Base-by-base conservation (phyloP, 2,113 vertebrate species). In the Nothocercus julius region DNA sequence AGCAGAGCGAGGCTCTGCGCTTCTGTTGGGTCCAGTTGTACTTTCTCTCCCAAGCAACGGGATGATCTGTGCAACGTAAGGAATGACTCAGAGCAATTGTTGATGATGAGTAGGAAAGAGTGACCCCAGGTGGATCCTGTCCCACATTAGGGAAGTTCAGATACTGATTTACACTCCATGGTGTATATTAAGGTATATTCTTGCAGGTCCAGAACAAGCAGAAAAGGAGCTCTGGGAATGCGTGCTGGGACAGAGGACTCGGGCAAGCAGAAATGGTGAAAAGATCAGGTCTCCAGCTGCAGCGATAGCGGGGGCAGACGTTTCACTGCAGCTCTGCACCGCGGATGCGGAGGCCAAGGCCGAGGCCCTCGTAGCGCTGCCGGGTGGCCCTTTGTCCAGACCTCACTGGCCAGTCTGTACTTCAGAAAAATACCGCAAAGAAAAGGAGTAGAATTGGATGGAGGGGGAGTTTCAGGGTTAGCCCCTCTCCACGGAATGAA, bases 61-160 rank as follows among this genome's bases (percentile, higher is more conserved):
- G 27, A 3, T 47, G 27, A 14, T 32, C 13, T 72, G 40, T 38
- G 45, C 9, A 51, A 8, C 38, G n/a, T 19, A 20, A 18, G 12
- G 86, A 88, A n/a, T 16, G 72, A 51, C 67, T 73, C 28, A 44
- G 10, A 25, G 75, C 66, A 61, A 28, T 44, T 0, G 0, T 14
- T 77, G 67, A 13, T 30, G 38, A 17, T 22, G 54, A 88, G 72
- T 44, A 73, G 66, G 77, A 83, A 78, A 54, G n/a, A 22, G 21
- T 0, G 0, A 28, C 70, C 34, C 36, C 80, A 80, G 63, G 6
- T 49, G 54, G 44, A 58, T 12, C 27, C 30, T 28, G 2, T 17
- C 22, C 3, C 54, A 19, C 8, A 16, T 32, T 3, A 34, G 32
- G 17, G 24, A 73, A 80, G 30, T 77, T 62, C 18, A 67, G 61